These are phyloP conservation scores for Eumeta japonica DNA, from an alignment of 1,140 invertebrate species.

Conservation along the genomic window DNA sequence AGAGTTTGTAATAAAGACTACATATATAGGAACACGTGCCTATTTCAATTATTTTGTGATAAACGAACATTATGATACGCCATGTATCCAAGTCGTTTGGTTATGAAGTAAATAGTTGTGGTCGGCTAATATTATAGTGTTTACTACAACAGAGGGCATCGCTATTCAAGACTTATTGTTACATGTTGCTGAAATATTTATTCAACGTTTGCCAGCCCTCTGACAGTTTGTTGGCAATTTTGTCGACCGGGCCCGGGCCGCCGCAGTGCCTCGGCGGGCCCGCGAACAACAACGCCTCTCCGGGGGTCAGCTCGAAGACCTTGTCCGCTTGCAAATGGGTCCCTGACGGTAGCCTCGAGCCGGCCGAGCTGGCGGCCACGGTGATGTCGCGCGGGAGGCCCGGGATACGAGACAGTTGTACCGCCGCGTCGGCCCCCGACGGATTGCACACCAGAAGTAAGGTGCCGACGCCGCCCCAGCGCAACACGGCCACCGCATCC, in stretches of 20 bases:
- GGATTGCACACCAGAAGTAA: slow-evolving; percentile 34
- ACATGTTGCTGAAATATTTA: slow-evolving; percentile 39
- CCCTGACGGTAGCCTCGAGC: slow-evolving; percentile 25
- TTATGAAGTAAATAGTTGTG: too few species aligned
- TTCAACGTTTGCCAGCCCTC: slow-evolving; percentile 52
- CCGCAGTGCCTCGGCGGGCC: slow-evolving; percentile 39
- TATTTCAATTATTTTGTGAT: too few species aligned
- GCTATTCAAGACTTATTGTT: too few species aligned
- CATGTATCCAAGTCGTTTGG: too few species aligned
- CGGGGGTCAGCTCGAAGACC: slow-evolving; percentile 26
- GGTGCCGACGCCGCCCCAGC: slow-evolving; percentile 37
- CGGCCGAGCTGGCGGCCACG: slow-evolving; percentile 29
- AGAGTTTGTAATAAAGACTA: too few species aligned
- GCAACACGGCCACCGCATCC: slow-evolving; percentile 26
- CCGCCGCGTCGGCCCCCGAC: slow-evolving; percentile 21
- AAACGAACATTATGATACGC: too few species aligned
- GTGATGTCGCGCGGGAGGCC: slow-evolving; percentile 39
- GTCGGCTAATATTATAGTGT: too few species aligned
- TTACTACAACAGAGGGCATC: not conserved
- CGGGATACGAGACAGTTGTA: slow-evolving; percentile 28
- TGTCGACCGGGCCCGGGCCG: slow-evolving; percentile 45
- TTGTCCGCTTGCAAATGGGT: slow-evolving; percentile 29
- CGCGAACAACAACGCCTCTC: slow-evolving; percentile 32
- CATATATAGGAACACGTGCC: too few species aligned
- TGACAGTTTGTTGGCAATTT: slow-evolving; percentile 41